Evolutionary conservation across 1,140 invertebrate species (phyloP).

Genomic region (Papilio polytes): DNA sequence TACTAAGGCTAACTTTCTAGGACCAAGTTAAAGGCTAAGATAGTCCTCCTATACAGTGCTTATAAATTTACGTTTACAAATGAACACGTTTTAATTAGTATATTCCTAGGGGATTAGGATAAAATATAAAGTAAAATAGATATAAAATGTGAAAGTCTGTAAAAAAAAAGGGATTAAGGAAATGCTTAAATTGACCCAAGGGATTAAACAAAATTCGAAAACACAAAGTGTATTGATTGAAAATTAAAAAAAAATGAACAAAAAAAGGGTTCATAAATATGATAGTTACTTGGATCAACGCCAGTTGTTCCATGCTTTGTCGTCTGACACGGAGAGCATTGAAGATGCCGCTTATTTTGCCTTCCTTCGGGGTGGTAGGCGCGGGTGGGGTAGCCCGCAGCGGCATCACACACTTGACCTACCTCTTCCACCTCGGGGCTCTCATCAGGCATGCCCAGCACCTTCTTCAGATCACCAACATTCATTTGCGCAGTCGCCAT

Average conservation of each 20-base stretch:
- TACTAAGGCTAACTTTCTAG: neutral
- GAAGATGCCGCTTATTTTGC: slow-evolving; percentile 47
- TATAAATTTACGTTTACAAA: neutral
- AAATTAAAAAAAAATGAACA: neutral
- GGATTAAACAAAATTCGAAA: neutral
- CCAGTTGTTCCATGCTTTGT: slow-evolving; percentile 98
- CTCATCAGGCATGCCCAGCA: slow-evolving; percentile 89
- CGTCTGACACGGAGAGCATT: slow-evolving; percentile 88
- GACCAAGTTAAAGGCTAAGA: neutral
- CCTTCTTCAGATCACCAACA: slow-evolving; percentile 93
- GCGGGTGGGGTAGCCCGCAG: neutral
- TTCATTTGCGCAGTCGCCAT: slow-evolving; percentile 97
- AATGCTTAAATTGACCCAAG: neutral
- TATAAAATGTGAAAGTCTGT: neutral
- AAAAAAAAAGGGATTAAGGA: neutral
- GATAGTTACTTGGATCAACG: slow-evolving; percentile 92
- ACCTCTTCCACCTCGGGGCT: slow-evolving; percentile 38
- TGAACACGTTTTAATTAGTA: neutral
- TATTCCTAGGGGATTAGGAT: neutral
- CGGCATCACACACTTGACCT: neutral
- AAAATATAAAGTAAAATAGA: neutral
- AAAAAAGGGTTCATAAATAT: neutral
- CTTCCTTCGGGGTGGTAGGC: neutral
- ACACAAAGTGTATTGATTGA: neutral
- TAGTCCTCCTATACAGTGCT: neutral